Evolutionary conservation across 1,140 invertebrate genomes (phyloP), one percentile per base, ranked within the genome.

Genomic region (Nephila pilipes): DNA sequence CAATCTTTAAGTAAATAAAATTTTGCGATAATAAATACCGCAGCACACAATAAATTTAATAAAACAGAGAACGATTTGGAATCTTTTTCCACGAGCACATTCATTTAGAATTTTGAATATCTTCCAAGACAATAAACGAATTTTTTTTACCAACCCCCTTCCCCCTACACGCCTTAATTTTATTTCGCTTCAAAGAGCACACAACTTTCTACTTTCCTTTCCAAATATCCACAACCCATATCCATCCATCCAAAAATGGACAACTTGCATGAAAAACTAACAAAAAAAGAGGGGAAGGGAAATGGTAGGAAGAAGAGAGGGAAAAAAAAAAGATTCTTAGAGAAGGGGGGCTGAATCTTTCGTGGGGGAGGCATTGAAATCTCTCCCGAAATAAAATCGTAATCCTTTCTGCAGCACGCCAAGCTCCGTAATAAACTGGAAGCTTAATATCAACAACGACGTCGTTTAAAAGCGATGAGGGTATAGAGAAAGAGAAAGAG

Each of bases 381-480:
- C 81, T n/a, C 54, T 57, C 55, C 29, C n/a, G 80, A 80, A 85
- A 92, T 92, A 92, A 92, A 92, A 85, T 69, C 60, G 81, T 57
- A 63, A 92, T 85, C 89, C 79, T 91, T 83, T 81, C 69, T 32
- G 36, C 54, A 60, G 29, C 55, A 63, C 29, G 81, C 55, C 55
- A 46, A 55, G 81, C 55, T 36, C 60, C 46, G 46, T 92, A 92
- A 92, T 92, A 92, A 85, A 92, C 80, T 75, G 55, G 57, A 46
- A 60, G 38, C 57, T 92, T 92, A 85, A 92, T 85, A 92, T 92
- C 90, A 85, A 92, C 38, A 92, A 85, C 80, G 90, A 92, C 83
- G 81, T 92, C 81, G 58, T 92, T 92, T 92, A 92, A 85, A 63
- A 92, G 25, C 38, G 46, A 92, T 65, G 90, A 55, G 79, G 75